phyloP scores from a whole-genome alignment of 1,140 invertebrate species.

The Drosophila bocqueti region DNA sequence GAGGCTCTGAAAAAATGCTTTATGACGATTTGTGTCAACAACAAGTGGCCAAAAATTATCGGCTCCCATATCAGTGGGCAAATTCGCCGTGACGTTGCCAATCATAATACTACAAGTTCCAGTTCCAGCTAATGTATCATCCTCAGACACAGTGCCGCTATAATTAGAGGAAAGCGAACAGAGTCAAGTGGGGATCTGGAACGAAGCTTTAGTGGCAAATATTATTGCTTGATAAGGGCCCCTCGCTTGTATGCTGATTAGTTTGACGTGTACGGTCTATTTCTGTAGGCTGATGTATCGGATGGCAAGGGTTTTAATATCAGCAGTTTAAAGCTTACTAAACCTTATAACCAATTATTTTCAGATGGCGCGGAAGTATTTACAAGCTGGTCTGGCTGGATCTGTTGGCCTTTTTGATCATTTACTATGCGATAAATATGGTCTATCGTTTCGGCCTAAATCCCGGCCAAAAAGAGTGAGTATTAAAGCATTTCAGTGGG shows the following conservation, averaged over 20 bases:
- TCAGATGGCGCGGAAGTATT: conserved; percentile 97
- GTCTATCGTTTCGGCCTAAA: conserved; percentile 93
- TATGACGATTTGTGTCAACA: conserved; percentile 62
- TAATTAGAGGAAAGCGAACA: conserved; percentile 17
- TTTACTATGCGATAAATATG: conserved; percentile 94
- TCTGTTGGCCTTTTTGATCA: conserved; percentile 92
- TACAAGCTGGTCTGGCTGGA: conserved; percentile 98
- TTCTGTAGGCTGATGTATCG: conserved; percentile 52
- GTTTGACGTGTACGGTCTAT: conserved; percentile 47
- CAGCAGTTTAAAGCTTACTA: neutral
- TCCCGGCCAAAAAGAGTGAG: conserved; percentile 92
- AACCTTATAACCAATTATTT: conserved; percentile 75
- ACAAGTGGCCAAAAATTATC: conserved; percentile 51
- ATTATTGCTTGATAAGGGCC: conserved; percentile 33
- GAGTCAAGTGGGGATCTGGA: conserved; percentile 36
- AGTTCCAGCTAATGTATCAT: conserved; percentile 11
- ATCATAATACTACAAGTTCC: conserved; percentile 8
- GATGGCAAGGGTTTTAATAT: conserved; percentile 10
- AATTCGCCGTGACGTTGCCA: conserved; percentile 48
- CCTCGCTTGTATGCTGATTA: conserved; percentile 37
- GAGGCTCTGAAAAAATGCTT: conserved; percentile 24
- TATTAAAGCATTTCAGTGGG: conserved; percentile 3
- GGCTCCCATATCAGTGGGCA: conserved; percentile 26
- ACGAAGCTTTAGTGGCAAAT: conserved; percentile 4
- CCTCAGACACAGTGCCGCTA: conserved; percentile 53